Percentiles rank a stretch among this genome's conserved stretches.
Conservation (phyloP, 2,888 invertebrate species). For the Caenorhabditis zanzibari region DNA sequence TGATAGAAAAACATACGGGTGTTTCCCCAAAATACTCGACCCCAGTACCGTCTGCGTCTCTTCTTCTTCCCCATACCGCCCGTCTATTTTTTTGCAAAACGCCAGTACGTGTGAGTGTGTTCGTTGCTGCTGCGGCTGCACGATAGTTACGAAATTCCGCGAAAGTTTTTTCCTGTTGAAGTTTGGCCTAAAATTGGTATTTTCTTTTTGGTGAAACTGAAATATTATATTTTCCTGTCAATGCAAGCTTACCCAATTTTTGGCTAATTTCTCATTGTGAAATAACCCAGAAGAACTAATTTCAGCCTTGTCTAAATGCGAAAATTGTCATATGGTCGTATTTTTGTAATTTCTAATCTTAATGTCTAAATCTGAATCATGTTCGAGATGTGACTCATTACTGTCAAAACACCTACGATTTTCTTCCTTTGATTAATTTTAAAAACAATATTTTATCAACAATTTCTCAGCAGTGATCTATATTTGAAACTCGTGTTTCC, state of each 20-base stretch:
- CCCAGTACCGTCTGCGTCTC: constrained; percentile 41
- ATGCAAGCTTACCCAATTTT: too few species aligned
- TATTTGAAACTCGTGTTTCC: not conserved
- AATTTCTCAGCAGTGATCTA: not conserved
- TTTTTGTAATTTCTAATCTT: too few species aligned
- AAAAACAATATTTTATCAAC: not conserved
- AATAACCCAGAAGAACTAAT: too few species aligned
- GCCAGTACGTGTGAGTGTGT: constrained; percentile 29
- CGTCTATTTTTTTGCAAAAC: constrained; percentile 41
- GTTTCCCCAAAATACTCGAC: constrained; percentile 58
- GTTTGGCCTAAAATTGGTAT: constrained; percentile 39
- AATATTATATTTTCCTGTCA: too few species aligned
- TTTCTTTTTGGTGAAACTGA: not conserved
- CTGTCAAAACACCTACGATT: not conserved
- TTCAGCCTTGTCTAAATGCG: too few species aligned
- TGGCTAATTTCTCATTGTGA: too few species aligned
- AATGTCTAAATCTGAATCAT: not conserved
- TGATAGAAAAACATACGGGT: constrained; percentile 51
- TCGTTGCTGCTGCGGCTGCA: constrained; percentile 39
- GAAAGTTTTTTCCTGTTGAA: not conserved
- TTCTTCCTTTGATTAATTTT: not conserved
- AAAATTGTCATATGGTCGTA: too few species aligned
- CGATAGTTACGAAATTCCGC: constrained; percentile 52
- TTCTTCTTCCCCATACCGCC: constrained; percentile 36
- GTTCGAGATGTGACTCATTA: not conserved